Evolutionary conservation across 2,888 invertebrate genomes (phyloP).

Genomic region (Catocala nupta): DNA sequence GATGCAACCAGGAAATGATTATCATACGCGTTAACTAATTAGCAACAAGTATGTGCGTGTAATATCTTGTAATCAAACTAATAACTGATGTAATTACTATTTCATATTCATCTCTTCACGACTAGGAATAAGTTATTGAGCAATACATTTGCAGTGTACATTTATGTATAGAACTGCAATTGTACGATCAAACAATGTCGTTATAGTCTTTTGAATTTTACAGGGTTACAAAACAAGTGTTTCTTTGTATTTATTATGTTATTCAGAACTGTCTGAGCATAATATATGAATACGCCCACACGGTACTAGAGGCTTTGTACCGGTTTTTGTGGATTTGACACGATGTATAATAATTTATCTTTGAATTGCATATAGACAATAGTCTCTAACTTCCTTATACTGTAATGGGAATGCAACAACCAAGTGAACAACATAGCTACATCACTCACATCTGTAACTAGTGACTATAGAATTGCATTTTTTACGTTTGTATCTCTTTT

Average conservation of each 20-base stretch:
- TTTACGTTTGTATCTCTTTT: no score
- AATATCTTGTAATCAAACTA: conserved; percentile 29
- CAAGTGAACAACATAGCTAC: no score
- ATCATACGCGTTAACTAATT: conserved; percentile 25
- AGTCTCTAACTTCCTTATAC: conserved; percentile 27
- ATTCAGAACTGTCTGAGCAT: conserved; percentile 20
- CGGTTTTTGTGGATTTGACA: conserved; percentile 30
- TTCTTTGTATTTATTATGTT: conserved; percentile 18
- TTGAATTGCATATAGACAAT: conserved; percentile 16
- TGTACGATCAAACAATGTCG: conserved; percentile 19
- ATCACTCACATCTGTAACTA: no score
- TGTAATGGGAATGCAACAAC: conserved; percentile 12
- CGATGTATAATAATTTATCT: conserved; percentile 26
- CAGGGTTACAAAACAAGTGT: conserved; percentile 19
- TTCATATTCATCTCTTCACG: conserved; percentile 24
- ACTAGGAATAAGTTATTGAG: conserved; percentile 14
- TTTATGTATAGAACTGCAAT: conserved; percentile 7
- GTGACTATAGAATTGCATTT: no score
- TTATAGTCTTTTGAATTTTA: conserved; percentile 17
- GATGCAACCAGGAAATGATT: conserved; percentile 38
- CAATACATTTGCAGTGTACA: conserved; percentile 8
- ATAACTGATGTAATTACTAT: conserved; percentile 35
- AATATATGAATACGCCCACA: conserved; percentile 21
- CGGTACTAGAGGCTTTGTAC: conserved; percentile 10
- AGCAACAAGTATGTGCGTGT: conserved; percentile 24